These are phyloP conservation scores for Cherax destructor DNA, from an alignment of 1,140 invertebrate genomes.

Conservation along the genomic window DNA sequence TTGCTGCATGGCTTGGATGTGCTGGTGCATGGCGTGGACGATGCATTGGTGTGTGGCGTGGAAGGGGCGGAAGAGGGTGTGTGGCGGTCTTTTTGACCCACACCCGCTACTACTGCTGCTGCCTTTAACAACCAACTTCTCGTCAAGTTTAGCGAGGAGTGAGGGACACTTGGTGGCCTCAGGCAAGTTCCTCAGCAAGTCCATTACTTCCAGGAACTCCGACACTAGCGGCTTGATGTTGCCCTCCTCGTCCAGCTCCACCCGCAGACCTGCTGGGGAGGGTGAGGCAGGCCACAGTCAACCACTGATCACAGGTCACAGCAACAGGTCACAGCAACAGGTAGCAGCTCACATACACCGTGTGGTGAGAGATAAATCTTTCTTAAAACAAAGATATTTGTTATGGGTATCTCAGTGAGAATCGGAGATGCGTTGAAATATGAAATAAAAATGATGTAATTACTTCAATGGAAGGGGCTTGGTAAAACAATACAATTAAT, in stretches of 20 bases:
- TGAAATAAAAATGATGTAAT: too few relatives aligned
- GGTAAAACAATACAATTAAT: too few relatives aligned
- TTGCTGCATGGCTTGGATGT: background rate
- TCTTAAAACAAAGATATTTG: background rate
- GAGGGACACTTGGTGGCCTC: conserved; percentile 8
- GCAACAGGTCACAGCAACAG: background rate
- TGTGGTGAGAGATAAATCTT: background rate
- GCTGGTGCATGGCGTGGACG: background rate
- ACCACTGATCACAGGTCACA: background rate
- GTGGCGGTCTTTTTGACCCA: background rate
- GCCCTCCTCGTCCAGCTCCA: background rate
- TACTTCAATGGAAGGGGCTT: too few relatives aligned
- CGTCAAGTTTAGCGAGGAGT: background rate
- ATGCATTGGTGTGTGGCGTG: background rate
- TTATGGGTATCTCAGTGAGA: too few relatives aligned
- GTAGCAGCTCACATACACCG: background rate
- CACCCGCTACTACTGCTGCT: background rate
- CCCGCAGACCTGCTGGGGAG: background rate
- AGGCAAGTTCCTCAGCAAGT: conserved; percentile 23
- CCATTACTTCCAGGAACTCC: conserved; percentile 42
- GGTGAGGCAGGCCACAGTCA: background rate
- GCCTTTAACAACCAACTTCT: background rate
- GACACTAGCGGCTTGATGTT: conserved; percentile 8
- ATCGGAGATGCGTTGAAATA: too few relatives aligned
- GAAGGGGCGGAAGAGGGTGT: background rate